Evolutionary conservation across 2,888 invertebrate genomes (phyloP).

Genomic region (Dendrolimus pini): DNA sequence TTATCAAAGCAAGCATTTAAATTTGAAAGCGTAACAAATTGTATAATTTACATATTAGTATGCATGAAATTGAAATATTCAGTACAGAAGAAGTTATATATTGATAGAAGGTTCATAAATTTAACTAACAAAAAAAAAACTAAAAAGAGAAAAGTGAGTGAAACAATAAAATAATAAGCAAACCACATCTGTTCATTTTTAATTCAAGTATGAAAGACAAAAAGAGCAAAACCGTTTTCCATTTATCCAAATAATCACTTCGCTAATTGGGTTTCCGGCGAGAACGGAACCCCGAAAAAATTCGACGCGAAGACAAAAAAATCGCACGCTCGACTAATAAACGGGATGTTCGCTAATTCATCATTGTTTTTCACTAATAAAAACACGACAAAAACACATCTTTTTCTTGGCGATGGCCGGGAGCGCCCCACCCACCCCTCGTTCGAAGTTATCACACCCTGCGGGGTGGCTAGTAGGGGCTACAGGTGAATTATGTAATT

Average conservation of each 20-base stretch:
- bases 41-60: too few species aligned
- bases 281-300: slow-evolving; percentile 15
- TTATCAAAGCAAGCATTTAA: too few species aligned
- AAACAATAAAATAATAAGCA: background rate
- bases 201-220: slow-evolving; percentile 17
- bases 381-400: slow-evolving; percentile 64
- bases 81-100: too few species aligned
- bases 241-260: slow-evolving; percentile 6
- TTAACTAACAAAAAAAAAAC: too few species aligned
- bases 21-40: too few species aligned
- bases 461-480: slow-evolving; percentile 17
- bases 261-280: slow-evolving; percentile 13
- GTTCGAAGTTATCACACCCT: slow-evolving; percentile 6
- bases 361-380: slow-evolving; percentile 69
- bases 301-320: slow-evolving; percentile 25
- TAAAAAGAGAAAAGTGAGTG: background rate
- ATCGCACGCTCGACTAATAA: slow-evolving; percentile 48
- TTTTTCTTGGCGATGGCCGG: slow-evolving; percentile 19
- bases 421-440: slow-evolving; percentile 11
- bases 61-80: too few species aligned
- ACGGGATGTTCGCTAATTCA: slow-evolving; percentile 60
- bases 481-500: slow-evolving; percentile 22
- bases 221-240: slow-evolving; percentile 4
- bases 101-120: too few species aligned
- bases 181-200: background rate